phyloP scores from a whole-genome alignment of 2,888 invertebrate species.

The Andrena dorsata region DNA sequence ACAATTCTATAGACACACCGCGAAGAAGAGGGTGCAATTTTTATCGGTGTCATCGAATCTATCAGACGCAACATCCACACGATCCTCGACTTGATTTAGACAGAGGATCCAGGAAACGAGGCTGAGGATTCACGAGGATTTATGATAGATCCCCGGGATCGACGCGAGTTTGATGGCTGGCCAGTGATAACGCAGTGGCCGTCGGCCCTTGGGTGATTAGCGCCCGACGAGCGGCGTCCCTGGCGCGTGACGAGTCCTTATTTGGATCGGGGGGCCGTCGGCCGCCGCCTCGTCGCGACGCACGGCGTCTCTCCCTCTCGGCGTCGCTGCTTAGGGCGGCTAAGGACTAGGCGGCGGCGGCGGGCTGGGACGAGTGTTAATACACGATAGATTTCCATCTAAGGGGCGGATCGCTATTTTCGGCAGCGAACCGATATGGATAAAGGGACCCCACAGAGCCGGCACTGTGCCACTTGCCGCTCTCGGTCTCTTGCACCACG shows the following conservation, averaged over 20 bases:
- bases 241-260: conserved; percentile 79
- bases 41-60: no score
- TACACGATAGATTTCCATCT: conserved; percentile 83
- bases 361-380: conserved; percentile 67
- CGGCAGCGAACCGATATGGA: conserved; percentile 84
- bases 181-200: conserved; percentile 8
- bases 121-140: no score
- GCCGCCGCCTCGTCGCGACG: conserved; percentile 72
- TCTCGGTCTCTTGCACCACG: conserved; percentile 82
- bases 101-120: no score
- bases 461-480: conserved; percentile 82
- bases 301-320: conserved; percentile 71
- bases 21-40: no score
- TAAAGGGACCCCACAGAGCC: conserved; percentile 84
- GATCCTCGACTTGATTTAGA: no score
- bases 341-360: conserved; percentile 74
- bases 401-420: conserved; percentile 85
- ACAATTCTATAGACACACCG: no score
- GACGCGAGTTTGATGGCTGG: not conserved
- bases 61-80: no score
- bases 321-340: conserved; percentile 75
- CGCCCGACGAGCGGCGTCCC: conserved; percentile 61
- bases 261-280: conserved; percentile 82
- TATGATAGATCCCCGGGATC: not conserved
- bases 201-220: conserved; percentile 51